Percentiles rank a stretch among this genome's conserved stretches.
phyloP scores from a whole-genome alignment of 2,888 invertebrate genomes.

The Mesopsocus fuscifrons region DNA sequence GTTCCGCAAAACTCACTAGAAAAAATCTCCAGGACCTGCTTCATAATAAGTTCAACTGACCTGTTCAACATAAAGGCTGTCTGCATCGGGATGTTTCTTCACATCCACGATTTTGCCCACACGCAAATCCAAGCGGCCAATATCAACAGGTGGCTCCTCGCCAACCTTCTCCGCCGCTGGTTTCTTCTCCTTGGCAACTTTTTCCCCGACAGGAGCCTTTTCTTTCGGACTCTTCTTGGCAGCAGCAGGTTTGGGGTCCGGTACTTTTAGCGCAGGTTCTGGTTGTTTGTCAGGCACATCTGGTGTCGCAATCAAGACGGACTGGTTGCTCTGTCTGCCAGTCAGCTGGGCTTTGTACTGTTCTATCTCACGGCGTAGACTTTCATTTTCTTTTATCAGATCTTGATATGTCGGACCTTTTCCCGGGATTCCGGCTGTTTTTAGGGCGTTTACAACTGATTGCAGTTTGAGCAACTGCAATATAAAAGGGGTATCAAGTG shows the following conservation, averaged over 20 bases:
- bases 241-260: background rate
- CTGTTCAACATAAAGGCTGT: slow-evolving; percentile 78
- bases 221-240: background rate
- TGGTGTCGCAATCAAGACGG: background rate
- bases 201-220: slow-evolving; percentile 1
- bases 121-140: slow-evolving; percentile 57
- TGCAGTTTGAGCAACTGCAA: no score
- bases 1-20: no score
- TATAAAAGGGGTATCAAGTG: no score
- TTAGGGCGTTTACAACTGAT: no score
- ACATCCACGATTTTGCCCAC: slow-evolving; percentile 75
- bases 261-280: background rate
- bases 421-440: no score
- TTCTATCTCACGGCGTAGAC: background rate
- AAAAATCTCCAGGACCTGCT: no score
- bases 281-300: background rate
- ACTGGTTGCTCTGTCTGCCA: background rate
- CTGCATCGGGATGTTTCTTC: slow-evolving; percentile 77
- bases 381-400: background rate
- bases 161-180: slow-evolving; percentile 22
- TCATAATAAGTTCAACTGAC: no score
- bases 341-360: background rate
- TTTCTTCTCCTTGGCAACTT: background rate
- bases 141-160: slow-evolving; percentile 39
- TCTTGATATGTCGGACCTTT: background rate